Conservation (phyloP, 2,888 invertebrate genomes). For the Spilarctia lutea region DNA sequence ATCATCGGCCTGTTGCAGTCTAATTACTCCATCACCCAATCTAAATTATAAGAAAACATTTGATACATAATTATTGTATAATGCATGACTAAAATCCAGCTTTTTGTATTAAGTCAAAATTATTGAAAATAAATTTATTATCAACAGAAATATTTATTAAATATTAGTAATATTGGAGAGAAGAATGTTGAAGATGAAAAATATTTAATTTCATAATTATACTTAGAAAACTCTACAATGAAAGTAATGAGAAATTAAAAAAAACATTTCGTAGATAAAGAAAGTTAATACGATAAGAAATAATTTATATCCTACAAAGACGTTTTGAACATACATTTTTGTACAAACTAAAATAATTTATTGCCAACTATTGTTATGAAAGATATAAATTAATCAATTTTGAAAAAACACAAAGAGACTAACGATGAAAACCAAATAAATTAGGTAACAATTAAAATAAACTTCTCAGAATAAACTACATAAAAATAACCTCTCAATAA, state of each 20-base stretch:
- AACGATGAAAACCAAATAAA: constrained; percentile 43
- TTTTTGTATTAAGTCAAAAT: neutral
- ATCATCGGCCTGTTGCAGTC: too few relatives aligned
- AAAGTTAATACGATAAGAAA: neutral
- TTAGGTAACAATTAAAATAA: constrained; percentile 52
- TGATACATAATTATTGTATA: neutral
- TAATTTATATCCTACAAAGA: neutral
- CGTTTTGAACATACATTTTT: neutral
- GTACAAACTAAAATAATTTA: neutral
- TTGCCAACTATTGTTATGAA: neutral
- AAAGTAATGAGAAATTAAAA: neutral
- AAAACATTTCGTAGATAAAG: neutral
- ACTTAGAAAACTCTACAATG: neutral
- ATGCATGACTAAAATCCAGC: neutral
- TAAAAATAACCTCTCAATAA: constrained; percentile 46
- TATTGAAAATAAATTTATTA: too few relatives aligned
- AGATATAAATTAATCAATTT: constrained; percentile 10
- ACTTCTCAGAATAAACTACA: constrained; percentile 45
- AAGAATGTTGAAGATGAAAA: too few relatives aligned
- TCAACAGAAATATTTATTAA: neutral
- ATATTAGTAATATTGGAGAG: neutral
- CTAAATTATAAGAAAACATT: neutral
- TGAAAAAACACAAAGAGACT: constrained; percentile 15
- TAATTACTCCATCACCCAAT: neutral
- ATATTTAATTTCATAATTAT: neutral